A percentile compares a stretch with the other conserved stretches of the same genome.
Conservation (phyloP, 2,888 invertebrate species). For the Laspeyria flexula region DNA sequence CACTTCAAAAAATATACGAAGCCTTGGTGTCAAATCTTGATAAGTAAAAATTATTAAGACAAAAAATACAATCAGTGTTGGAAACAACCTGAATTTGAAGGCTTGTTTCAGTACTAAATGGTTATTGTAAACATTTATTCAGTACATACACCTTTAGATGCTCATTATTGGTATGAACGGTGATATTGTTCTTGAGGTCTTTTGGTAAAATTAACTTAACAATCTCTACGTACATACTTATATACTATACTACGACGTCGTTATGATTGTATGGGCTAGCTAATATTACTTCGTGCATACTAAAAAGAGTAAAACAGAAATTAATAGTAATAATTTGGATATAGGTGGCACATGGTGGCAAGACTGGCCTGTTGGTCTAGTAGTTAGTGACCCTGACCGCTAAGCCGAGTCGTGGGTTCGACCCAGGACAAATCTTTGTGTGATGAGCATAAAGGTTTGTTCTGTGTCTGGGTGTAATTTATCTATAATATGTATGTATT, state of each 20-base stretch:
- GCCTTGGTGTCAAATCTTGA: slow-evolving; percentile 29
- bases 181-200: slow-evolving; percentile 23
- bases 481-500: no score
- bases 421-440: no score
- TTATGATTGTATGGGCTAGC: no score
- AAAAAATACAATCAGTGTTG: not conserved
- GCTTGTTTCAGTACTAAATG: not conserved
- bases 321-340: no score
- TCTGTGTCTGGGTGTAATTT: no score
- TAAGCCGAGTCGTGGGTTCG: no score
- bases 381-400: no score
- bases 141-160: slow-evolving; percentile 19
- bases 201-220: slow-evolving; percentile 24
- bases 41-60: slow-evolving; percentile 18
- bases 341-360: no score
- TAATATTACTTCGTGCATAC: not conserved
- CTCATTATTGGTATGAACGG: slow-evolving; percentile 33
- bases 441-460: no score
- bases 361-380: no score
- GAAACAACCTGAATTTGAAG: not conserved
- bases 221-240: no score
- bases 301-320: not conserved
- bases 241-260: no score
- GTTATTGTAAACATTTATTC: slow-evolving; percentile 5
- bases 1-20: not conserved